Base-by-base conservation (phyloP, 2,888 invertebrate species). In the Agapostemon virescens region DNA sequence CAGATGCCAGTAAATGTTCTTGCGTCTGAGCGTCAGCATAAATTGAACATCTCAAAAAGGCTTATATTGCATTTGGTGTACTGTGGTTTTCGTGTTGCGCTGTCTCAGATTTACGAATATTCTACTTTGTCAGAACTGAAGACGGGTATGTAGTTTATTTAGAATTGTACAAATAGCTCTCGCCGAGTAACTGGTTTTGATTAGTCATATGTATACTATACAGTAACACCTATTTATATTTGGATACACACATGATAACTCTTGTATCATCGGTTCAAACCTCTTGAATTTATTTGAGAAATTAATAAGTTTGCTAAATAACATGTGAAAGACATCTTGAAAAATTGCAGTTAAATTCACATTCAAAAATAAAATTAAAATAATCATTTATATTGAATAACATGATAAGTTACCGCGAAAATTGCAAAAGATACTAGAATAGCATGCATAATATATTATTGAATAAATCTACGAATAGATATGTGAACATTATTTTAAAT, bases 1-100 rank as follows among this genome's bases (percentile, higher is more conserved):
- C 74, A 61, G 66, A 63, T n/a, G 61, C 38, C 68, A 64, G 81
- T 79, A n/a, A 52, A 66, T 45, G 38, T 33, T 58, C 63, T 38
- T 49, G 38, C 81, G 63, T 13, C 61, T 30, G 11, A 36, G 30
- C 55, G 71, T 45, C 33, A 63, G 33, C 55, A 61, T 15, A 69
- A 38, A 68, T 63, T 33, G 33, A 7, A 30, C 30, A 17, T 2
- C 38, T 38, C 17, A n/a, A 11, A 36, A 20, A 20, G 20, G 52
- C 26, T 30, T 40, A 15, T 15, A 38, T 30, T 33, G 17, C n/a
- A 9, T 30, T 6, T 30, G 20, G 23, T 33, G 40, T 40, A n/a
- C 49, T 49, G 30, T 38, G 23, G 6, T 36, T 26, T 36, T 20
- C 55, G 20, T 15, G 17, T n/a, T 26, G 26, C 20, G 20, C 7